Conservation (phyloP, 2,888 invertebrate genomes). For the Lycocerus yunnanus region DNA sequence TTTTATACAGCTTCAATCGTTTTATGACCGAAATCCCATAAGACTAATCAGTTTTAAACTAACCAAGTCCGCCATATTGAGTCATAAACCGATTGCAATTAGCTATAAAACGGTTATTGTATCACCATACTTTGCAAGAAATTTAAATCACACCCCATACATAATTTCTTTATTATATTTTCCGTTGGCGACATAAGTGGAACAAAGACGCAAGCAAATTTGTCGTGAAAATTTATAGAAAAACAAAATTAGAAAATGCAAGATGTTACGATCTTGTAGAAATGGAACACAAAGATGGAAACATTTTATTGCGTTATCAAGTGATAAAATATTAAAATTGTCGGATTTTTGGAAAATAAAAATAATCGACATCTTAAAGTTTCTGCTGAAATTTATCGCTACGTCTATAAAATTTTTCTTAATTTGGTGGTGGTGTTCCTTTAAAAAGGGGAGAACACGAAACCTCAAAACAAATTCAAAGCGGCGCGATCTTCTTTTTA, state of each 20-base stretch:
- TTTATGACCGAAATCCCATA: constrained; percentile 51
- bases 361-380: neutral
- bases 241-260: constrained; percentile 26
- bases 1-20: constrained; percentile 48
- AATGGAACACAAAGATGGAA: constrained; percentile 31
- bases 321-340: constrained; percentile 32
- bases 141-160: constrained; percentile 17
- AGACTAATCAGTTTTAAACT: constrained; percentile 57
- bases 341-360: constrained; percentile 22
- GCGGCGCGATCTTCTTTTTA: constrained; percentile 45
- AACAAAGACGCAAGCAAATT: constrained; percentile 21
- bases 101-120: constrained; percentile 57
- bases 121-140: constrained; percentile 36
- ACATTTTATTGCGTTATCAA: constrained; percentile 32
- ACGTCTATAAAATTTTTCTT: constrained; percentile 10
- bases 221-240: constrained; percentile 17
- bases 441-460: neutral
- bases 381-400: constrained; percentile 2
- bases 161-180: constrained; percentile 18
- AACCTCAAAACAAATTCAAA: constrained; percentile 38
- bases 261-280: constrained; percentile 39
- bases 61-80: constrained; percentile 56
- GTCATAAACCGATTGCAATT: constrained; percentile 58
- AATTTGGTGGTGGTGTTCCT: constrained; percentile 11
- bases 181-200: constrained; percentile 36